These are phyloP conservation scores for Fringilla coelebs DNA, from an alignment of 2,797 vertebrate genomes.

Conservation along the genomic window DNA sequence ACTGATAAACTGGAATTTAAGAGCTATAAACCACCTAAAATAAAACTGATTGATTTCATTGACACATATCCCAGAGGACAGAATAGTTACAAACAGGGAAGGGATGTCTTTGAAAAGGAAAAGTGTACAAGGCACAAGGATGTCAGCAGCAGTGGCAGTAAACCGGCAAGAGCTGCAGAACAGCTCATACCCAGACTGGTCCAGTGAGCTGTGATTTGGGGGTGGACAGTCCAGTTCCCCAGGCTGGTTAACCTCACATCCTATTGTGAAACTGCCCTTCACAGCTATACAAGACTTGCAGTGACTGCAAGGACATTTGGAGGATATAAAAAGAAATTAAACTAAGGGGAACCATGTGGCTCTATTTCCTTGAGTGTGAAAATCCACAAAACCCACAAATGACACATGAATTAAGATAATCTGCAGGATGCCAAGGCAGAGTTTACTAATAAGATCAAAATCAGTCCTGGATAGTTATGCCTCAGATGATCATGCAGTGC, in stretches of 20 bases:
- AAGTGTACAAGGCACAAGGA: background rate
- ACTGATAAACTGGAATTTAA: background rate
- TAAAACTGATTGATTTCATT: background rate
- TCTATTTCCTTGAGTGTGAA: background rate
- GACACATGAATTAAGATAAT: background rate
- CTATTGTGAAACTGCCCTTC: background rate
- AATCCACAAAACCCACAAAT: background rate
- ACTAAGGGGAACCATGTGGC: background rate
- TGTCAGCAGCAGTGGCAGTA: background rate
- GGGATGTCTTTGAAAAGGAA: background rate
- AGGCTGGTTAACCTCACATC: background rate
- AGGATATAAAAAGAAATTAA: background rate
- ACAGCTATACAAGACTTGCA: background rate
- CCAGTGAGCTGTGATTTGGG: background rate
- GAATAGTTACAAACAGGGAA: background rate
- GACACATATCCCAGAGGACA: background rate
- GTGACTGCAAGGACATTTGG: background rate
- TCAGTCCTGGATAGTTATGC: background rate
- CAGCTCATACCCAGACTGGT: background rate
- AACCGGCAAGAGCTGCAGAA: background rate
- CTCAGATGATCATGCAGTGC: background rate
- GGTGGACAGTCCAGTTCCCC: background rate
- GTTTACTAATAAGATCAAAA: background rate
- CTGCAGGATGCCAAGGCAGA: background rate
- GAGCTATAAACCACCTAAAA: background rate